Evolutionary conservation across 2,888 invertebrate species (phyloP).

Genomic region (Sinhomidia bicolor): DNA sequence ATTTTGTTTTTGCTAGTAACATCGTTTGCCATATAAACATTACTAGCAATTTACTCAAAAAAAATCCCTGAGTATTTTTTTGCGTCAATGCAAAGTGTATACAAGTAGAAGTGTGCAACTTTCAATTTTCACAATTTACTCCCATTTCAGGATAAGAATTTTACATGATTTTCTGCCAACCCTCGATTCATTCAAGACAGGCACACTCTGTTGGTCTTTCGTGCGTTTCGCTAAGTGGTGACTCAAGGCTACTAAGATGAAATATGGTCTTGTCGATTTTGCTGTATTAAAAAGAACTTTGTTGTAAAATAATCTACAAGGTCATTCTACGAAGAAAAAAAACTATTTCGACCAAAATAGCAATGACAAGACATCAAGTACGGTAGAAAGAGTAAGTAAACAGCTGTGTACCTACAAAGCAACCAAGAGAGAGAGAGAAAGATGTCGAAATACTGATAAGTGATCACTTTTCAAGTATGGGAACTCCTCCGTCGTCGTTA

Average conservation of each 20-base stretch:
- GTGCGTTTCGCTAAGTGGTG: conserved; percentile 24
- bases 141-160: conserved; percentile 34
- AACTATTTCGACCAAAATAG: conserved; percentile 12
- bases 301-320: conserved; percentile 52
- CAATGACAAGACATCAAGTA: conserved; percentile 40
- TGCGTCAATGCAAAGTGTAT: conserved; percentile 5
- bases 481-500: conserved; percentile 60
- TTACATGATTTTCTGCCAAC: conserved; percentile 31
- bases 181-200: background rate
- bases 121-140: conserved; percentile 34
- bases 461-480: conserved; percentile 48
- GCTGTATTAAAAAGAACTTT: conserved; percentile 22
- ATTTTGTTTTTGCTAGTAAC: background rate
- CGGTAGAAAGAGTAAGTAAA: background rate
- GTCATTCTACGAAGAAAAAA: conserved; percentile 20
- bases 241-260: conserved; percentile 16
- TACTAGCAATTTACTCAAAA: background rate
- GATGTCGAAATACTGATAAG: conserved; percentile 28
- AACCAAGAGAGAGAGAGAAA: conserved; percentile 10
- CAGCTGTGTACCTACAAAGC: background rate
- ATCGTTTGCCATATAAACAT: conserved; percentile 1
- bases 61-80: conserved; percentile 3
- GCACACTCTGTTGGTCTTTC: background rate
- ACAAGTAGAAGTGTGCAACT: conserved; percentile 3
- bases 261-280: conserved; percentile 33